These are phyloP conservation scores for Saimiri boliviensis DNA, from an alignment of 2,113 vertebrate species.

Conservation along the genomic window DNA sequence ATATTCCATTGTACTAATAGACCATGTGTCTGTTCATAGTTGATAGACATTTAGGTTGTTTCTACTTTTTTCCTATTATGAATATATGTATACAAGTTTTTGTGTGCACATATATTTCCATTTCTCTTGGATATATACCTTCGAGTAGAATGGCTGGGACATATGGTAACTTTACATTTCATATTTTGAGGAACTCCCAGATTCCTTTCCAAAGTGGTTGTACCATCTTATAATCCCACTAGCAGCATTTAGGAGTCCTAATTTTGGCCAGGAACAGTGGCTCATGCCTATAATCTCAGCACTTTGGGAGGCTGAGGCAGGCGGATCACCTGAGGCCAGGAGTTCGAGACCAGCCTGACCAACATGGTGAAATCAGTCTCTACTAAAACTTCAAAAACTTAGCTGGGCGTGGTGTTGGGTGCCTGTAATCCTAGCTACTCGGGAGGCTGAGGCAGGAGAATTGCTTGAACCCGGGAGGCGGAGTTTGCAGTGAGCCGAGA, in stretches of 20 bases:
- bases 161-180: background rate
- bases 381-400: too few species aligned
- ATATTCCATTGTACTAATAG: background rate
- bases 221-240: background rate
- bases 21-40: background rate
- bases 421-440: too few species aligned
- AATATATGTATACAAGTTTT: slow-evolving; percentile 6
- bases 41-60: background rate
- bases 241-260: background rate
- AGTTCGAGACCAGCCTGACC: too few species aligned
- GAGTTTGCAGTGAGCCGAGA: too few species aligned
- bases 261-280: background rate
- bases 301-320: too few species aligned
- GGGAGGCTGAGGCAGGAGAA: too few species aligned
- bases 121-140: background rate
- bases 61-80: background rate
- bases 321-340: too few species aligned
- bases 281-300: too few species aligned
- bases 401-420: too few species aligned
- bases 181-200: background rate
- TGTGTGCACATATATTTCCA: background rate
- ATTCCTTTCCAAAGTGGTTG: background rate
- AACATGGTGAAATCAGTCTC: too few species aligned
- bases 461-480: too few species aligned
- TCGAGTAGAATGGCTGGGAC: background rate